Percentiles rank a stretch among this genome's conserved stretches.
Conservation (phyloP, 2,113 vertebrate species). For the Peromyscus californicus region DNA sequence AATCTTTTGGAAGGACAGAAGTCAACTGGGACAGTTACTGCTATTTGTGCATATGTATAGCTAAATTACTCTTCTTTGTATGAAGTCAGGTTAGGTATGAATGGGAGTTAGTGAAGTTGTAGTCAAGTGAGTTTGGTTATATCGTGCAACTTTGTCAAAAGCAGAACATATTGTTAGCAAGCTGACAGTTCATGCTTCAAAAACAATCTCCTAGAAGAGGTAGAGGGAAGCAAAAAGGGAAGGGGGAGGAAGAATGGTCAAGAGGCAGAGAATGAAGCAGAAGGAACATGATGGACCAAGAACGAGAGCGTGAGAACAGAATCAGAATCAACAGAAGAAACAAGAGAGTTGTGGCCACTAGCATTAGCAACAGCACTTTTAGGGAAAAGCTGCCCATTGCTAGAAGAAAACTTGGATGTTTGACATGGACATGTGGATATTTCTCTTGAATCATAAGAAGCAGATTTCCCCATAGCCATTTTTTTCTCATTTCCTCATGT, state of each 20-base stretch:
- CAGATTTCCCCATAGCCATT: conserved; percentile 22
- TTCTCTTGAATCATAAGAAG: neutral
- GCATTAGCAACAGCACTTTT: neutral
- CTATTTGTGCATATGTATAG: neutral
- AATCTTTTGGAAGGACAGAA: conserved; percentile 66
- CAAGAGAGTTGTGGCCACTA: neutral
- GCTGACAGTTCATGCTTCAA: conserved; percentile 1
- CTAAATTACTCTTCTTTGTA: conserved; percentile 55
- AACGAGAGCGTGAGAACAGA: too few species aligned
- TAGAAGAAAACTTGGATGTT: conserved; percentile 6
- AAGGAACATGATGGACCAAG: neutral
- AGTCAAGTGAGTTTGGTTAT: conserved; percentile 2
- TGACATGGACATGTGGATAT: neutral
- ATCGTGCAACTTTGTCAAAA: conserved; percentile 19
- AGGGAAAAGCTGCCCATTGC: neutral
- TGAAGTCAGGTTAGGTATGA: conserved; percentile 18
- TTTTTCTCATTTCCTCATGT: neutral
- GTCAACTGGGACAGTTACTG: neutral
- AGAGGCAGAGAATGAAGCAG: too few species aligned
- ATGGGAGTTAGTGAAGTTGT: conserved; percentile 21
- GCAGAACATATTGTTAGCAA: neutral
- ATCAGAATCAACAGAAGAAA: neutral
- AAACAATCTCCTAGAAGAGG: conserved; percentile 18
- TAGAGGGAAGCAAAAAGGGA: neutral
- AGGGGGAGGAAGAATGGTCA: neutral